Evolutionary conservation across 2,113 vertebrate species (phyloP), one percentile per base, ranked within the genome.

Genomic region (Brachirus orientalis): DNA sequence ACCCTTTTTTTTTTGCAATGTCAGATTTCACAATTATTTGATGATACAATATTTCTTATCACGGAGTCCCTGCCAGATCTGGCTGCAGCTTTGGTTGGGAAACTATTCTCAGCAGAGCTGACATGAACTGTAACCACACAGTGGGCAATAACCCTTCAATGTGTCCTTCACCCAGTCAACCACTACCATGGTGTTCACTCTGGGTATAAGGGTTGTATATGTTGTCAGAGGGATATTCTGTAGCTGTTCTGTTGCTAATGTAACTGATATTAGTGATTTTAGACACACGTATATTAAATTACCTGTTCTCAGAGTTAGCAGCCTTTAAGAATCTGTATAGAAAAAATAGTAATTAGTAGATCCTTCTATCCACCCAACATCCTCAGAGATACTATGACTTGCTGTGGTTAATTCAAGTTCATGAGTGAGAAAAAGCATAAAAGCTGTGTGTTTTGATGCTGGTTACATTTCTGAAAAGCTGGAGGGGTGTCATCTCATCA

Each of bases 121-220:
- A 69, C 28, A 28, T 3, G 28, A 28, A 28, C 28, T 28, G 14
- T 11, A 9, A 13, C 61, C 17, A 60, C 38, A 50, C 9, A 55
- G 72, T 75, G 61, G 69, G 69, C 35, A 80, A 80, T 41, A 46
- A 14, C 10, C 9, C 19, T 54, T 16, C 7, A 28, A 28, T 66
- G 16, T 51, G 35, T 43, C 20, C 35, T 54, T 45, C 56, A 17
- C 3, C 56, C 17, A 33, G 41, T 28, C 9, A 36, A 20, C 17
- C 13, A 41, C 41, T 62, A 57, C 36, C 54, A 3, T 43, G 0
- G 1, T 22, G n/a, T 52, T 59, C 45, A 17, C 1, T 45, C 48
- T 41, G n/a, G 33, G 10, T 51, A 1, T 7, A 28, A 12, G 48
- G 8, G 7, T 28, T 7, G 40, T 13, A 43, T 28, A 28, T 28